Conservation (phyloP, 1,140 invertebrate genomes). For the Drosophila athabasca region DNA sequence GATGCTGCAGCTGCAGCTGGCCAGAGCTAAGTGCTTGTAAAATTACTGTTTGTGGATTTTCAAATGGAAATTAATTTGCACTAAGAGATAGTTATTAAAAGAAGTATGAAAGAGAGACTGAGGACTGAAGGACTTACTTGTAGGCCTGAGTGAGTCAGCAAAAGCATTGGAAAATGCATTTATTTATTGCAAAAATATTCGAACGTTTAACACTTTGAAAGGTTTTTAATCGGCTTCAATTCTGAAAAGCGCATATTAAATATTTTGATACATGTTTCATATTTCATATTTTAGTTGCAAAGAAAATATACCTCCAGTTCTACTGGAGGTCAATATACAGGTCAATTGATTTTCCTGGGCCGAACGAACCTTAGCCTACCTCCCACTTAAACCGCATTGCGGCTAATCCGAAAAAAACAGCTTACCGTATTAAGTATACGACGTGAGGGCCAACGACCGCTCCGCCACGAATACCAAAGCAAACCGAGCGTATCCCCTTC, state of each 20-base stretch:
- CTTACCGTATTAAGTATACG: conserved; percentile 73
- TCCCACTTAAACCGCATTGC: conserved; percentile 39
- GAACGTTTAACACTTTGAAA: no score
- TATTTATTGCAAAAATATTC: no score
- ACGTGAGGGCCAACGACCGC: conserved; percentile 50
- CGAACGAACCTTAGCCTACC: conserved; percentile 7
- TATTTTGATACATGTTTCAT: no score
- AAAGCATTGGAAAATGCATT: no score
- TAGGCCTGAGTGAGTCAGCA: no score
- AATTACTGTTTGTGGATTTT: conserved; percentile 76
- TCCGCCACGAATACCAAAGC: conserved; percentile 16
- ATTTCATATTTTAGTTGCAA: no score
- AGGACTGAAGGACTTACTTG: no score
- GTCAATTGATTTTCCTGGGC: background rate
- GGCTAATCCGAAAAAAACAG: conserved; percentile 62
- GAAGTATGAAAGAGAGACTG: background rate
- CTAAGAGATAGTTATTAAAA: conserved; percentile 20
- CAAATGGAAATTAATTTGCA: conserved; percentile 68
- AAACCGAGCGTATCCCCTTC: conserved; percentile 2
- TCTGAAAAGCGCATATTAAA: no score
- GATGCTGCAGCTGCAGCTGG: conserved; percentile 6
- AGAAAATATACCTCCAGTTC: no score
- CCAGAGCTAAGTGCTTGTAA: conserved; percentile 72
- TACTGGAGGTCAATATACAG: no score
- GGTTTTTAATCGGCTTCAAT: no score